These are phyloP conservation scores for Corythornis cristatus DNA, from an alignment of 2,113 vertebrate species.

Conservation along the genomic window DNA sequence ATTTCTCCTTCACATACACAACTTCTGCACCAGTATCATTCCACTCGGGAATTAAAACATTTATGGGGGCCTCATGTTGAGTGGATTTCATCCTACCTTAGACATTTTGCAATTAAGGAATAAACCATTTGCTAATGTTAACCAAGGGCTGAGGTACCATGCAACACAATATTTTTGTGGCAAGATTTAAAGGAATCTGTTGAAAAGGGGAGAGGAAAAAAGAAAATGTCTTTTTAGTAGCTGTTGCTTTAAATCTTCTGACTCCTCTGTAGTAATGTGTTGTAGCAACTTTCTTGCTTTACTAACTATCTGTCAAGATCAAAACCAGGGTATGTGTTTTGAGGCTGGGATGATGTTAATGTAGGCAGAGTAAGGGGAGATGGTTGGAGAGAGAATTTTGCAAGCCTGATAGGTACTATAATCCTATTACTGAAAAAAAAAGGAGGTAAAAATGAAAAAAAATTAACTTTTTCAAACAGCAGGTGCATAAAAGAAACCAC, in stretches of 20 bases:
- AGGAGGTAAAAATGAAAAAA: too few relatives aligned
- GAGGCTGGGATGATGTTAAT: not conserved
- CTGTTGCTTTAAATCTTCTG: not conserved
- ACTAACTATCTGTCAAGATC: not conserved
- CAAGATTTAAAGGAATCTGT: not conserved
- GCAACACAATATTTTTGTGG: not conserved
- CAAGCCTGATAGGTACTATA: not conserved
- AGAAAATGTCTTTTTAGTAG: not conserved
- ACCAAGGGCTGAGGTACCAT: not conserved
- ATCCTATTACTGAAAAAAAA: not conserved
- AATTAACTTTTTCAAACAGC: not conserved
- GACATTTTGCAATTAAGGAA: not conserved
- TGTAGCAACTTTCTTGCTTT: not conserved
- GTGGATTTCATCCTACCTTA: not conserved
- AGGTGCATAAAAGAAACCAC: conserved; percentile 33
- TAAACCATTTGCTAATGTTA: not conserved
- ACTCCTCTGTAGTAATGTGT: not conserved
- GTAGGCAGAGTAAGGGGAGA: not conserved
- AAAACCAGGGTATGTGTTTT: not conserved
- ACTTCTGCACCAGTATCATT: not conserved
- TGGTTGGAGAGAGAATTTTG: not conserved
- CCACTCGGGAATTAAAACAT: not conserved
- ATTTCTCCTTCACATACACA: not conserved
- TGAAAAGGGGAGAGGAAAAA: rapidly evolving
- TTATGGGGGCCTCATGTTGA: not conserved